Evolutionary conservation across 2,797 vertebrate genomes (phyloP), one percentile per base, ranked within the genome.

Genomic region (Gastrophryne carolinensis): DNA sequence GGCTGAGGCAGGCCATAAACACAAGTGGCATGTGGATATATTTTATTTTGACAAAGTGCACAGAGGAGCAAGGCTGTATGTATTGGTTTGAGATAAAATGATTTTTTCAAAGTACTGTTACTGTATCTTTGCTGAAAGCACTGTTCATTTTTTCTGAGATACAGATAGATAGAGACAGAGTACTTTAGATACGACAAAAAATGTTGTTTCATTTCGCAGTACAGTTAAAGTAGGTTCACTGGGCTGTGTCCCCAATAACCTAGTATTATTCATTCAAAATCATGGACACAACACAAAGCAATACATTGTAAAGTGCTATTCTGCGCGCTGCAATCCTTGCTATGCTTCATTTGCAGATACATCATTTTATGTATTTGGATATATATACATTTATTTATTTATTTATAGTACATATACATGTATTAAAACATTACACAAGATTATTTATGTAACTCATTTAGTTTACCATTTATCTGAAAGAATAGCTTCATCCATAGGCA

Each of bases 21-120:
- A 64, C 72, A 56, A 66, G 52, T 66, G 72, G 49, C 62, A 74
- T 66, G 19, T 66, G 27, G 72, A 49, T 49, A 74, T 74, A 58
- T 66, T 34, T 74, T 74, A 73, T 73, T 73, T 57, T 73, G 72
- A 73, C 72, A 73, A 65, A 57, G 35, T 65, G 71, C 71, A 37
- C 30, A 52, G 44, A 39, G 23, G 21, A 53, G 60, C 50, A 57
- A 54, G 72, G 50, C 39, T 57, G 21, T 37, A 54, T 57, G 50
- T 29, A 56, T 57, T 74, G 26, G 15, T 74, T 35, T 62, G 21
- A 29, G 32, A 23, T 57, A 62, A 29, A 17, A 60, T 21, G 56
- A 71, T 50, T 62, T 72, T 56, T 32, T 19, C 29, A 72, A 62
- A 62, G 21, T 27, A 71, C 58, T 49, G 26, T 35, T 27, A 71